These are phyloP conservation scores for Ceryle rudis DNA, from an alignment of 2,797 vertebrate genomes.

Conservation along the genomic window DNA sequence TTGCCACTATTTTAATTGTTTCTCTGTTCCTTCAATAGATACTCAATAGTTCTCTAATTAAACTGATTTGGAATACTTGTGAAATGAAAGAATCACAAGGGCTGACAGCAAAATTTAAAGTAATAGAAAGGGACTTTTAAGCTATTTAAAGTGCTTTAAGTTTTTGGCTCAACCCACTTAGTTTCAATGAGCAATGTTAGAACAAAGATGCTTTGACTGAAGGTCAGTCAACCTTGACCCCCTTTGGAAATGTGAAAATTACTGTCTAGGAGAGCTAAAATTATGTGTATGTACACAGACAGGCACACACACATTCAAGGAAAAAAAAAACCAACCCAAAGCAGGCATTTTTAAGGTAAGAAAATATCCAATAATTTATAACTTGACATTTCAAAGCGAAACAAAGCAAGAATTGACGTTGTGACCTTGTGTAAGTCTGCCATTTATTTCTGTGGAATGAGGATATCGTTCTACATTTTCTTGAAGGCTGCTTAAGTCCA, in stretches of 20 bases:
- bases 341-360: background rate
- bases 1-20: background rate
- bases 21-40: background rate
- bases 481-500: background rate
- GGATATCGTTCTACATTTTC: background rate
- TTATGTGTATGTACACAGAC: fast-evolving
- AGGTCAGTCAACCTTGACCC: background rate
- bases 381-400: background rate
- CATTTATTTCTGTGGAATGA: background rate
- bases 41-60: background rate
- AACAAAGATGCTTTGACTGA: background rate
- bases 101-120: background rate
- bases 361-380: background rate
- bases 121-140: background rate
- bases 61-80: background rate
- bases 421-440: background rate
- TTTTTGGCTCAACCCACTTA: background rate
- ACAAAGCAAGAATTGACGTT: background rate
- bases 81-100: background rate
- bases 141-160: background rate
- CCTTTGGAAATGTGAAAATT: background rate
- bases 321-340: background rate
- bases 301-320: background rate
- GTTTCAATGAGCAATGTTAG: background rate
- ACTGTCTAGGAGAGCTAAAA: background rate